phyloP scores from a whole-genome alignment of 1,140 invertebrate genomes.

The Calosoma granatense region DNA sequence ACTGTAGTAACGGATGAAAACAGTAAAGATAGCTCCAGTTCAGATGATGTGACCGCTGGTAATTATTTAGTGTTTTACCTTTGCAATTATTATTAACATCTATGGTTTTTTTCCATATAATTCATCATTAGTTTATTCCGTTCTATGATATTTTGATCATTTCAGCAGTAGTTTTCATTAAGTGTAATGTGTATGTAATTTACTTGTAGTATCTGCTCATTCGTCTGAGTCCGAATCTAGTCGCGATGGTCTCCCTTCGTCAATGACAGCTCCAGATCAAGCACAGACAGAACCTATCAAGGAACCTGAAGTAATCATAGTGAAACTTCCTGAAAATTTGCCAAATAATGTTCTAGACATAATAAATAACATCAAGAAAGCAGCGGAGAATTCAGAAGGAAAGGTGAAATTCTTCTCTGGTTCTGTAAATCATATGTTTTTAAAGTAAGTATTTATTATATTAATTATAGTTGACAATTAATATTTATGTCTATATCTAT shows the following conservation, averaged over 20 bases:
- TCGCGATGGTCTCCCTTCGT: neutral
- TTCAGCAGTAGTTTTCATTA: too few relatives aligned
- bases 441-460: conserved; percentile 39
- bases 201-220: neutral
- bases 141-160: too few relatives aligned
- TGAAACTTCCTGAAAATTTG: conserved; percentile 46
- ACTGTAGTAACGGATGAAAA: conserved; percentile 35
- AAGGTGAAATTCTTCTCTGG: conserved; percentile 54
- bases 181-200: too few relatives aligned
- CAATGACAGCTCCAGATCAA: neutral
- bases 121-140: too few relatives aligned
- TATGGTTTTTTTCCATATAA: too few relatives aligned
- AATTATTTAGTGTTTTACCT: too few relatives aligned
- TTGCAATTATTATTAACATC: too few relatives aligned
- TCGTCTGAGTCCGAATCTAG: neutral
- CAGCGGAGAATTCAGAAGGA: conserved; percentile 43
- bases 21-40: conserved; percentile 36
- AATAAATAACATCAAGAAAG: conserved; percentile 46
- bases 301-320: conserved; percentile 21
- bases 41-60: conserved; percentile 12
- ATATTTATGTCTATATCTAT: conserved; percentile 21
- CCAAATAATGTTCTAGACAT: conserved; percentile 43
- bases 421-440: conserved; percentile 48
- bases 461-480: conserved; percentile 2
- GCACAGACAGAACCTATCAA: neutral